Conservation (phyloP, 2,113 vertebrate genomes). For the Hemibagrus wyckioides region DNA sequence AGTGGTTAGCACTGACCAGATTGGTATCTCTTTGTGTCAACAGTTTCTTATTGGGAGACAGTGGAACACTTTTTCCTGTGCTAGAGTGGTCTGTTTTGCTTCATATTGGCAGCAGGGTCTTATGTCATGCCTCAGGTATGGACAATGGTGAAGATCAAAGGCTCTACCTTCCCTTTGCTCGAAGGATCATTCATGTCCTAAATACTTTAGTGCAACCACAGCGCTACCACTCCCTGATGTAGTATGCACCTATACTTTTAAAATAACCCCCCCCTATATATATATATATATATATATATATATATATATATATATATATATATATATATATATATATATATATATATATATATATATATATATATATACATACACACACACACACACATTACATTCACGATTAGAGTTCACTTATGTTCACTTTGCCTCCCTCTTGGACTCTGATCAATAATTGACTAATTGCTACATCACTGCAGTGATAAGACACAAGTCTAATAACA, state of each 20-base stretch:
- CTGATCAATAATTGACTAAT: conserved; percentile 64
- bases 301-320: no score
- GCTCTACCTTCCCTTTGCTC: conserved; percentile 40
- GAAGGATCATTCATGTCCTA: conserved; percentile 59
- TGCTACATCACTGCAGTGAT: conserved; percentile 60
- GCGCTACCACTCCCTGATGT: conserved; percentile 46
- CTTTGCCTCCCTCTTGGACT: conserved; percentile 48
- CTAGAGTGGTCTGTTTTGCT: conserved; percentile 65
- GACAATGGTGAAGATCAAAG: conserved; percentile 69
- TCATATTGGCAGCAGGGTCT: conserved; percentile 64
- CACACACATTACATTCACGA: no score
- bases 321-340: no score
- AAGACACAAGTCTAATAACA: conserved; percentile 57
- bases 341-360: no score
- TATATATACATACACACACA: no score
- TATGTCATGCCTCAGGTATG: conserved; percentile 73
- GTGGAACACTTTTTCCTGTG: conserved; percentile 23
- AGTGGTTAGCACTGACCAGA: conserved; percentile 59
- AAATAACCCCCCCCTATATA: no score
- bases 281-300: no score
- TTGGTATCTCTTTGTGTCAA: conserved; percentile 58
- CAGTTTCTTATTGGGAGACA: conserved; percentile 54
- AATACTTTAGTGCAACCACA: conserved; percentile 64
- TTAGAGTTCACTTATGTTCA: no score
- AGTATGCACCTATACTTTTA: conserved; percentile 3